These are phyloP conservation scores for Carcharodon carcharias DNA, from an alignment of 2,797 vertebrate species.

Conservation along the genomic window DNA sequence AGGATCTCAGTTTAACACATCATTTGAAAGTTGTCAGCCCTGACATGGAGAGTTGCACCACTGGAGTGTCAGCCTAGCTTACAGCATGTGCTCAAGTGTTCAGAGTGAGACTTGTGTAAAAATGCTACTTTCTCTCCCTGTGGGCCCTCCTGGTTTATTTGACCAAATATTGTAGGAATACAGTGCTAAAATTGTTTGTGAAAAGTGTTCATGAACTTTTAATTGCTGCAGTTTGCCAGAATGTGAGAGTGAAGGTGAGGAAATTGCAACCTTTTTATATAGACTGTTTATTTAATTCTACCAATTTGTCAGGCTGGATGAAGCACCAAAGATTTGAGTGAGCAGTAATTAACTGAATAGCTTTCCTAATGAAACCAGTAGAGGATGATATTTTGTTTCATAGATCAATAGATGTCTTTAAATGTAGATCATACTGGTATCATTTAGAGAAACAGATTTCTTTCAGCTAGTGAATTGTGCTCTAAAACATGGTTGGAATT, in stretches of 20 bases:
- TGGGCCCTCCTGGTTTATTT: background rate
- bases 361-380: constrained; percentile 72
- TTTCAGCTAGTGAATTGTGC: constrained; percentile 61
- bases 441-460: constrained; percentile 66
- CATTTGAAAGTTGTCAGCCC: background rate
- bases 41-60: background rate
- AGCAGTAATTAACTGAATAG: constrained; percentile 81
- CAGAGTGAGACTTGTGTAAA: background rate
- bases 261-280: constrained; percentile 44
- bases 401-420: constrained; percentile 71
- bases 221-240: constrained; percentile 53
- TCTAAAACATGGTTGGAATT: constrained; percentile 44
- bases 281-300: constrained; percentile 72
- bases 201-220: constrained; percentile 59
- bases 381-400: constrained; percentile 62
- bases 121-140: background rate
- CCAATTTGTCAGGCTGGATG: constrained; percentile 84
- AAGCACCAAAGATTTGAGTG: constrained; percentile 80
- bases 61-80: background rate
- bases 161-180: background rate
- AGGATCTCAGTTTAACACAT: background rate
- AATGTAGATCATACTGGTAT: constrained; percentile 55
- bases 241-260: constrained; percentile 44
- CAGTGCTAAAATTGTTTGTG: constrained; percentile 44
- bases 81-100: background rate